phyloP scores from a whole-genome alignment of 2,888 invertebrate genomes.

The Athripsodes cinereus region DNA sequence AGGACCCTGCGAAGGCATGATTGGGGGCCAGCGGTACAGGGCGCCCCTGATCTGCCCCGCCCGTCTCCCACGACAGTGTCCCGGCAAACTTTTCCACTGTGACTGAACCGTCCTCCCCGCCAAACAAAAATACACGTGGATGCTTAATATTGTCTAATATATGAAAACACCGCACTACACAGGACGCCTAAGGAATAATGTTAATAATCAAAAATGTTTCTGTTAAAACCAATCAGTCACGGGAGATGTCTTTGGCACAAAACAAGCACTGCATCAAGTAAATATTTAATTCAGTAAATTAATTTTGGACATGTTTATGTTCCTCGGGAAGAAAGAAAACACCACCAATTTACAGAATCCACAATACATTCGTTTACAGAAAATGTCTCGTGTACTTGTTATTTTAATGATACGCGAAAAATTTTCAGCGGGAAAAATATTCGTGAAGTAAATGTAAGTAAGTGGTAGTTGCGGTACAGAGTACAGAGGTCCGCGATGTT shows the following conservation, averaged over 20 bases:
- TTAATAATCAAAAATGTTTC: neutral
- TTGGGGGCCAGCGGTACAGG: conserved; percentile 6
- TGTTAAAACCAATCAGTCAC: neutral
- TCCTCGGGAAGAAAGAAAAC: too few relatives aligned
- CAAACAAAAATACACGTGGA: neutral
- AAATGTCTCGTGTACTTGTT: too few relatives aligned
- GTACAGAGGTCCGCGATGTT: neutral
- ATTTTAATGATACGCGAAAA: too few relatives aligned
- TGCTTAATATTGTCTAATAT: neutral
- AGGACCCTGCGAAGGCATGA: conserved; percentile 1
- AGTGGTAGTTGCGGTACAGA: neutral
- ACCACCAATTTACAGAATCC: too few relatives aligned
- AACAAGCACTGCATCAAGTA: too few relatives aligned
- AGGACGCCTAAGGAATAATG: too few relatives aligned
- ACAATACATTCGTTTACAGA: too few relatives aligned
- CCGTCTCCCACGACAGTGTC: conserved; percentile 17
- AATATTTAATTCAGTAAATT: too few relatives aligned
- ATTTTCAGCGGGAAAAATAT: neutral
- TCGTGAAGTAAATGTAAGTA: neutral
- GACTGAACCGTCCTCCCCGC: neutral
- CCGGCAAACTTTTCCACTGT: conserved; percentile 15
- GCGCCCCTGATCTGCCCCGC: conserved; percentile 2
- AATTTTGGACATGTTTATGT: too few relatives aligned
- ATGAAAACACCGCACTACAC: neutral
- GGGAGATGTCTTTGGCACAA: too few relatives aligned